phyloP scores from a whole-genome alignment of 2,888 invertebrate genomes.

The Drosophila rellima region DNA sequence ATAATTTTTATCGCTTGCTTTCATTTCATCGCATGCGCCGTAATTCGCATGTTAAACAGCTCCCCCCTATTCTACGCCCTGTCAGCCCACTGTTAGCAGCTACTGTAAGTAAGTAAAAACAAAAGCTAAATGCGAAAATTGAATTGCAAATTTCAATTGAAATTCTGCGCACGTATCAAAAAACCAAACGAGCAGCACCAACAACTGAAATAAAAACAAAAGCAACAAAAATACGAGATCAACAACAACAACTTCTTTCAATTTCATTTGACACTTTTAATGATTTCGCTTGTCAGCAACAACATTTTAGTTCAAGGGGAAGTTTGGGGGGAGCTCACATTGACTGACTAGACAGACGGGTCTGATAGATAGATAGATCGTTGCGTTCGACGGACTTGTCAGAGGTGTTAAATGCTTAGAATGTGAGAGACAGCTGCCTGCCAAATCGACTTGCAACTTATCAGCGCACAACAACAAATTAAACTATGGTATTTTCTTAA shows the following conservation, averaged over 20 bases:
- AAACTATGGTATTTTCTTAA: conserved; percentile 1
- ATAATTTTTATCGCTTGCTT: conserved; percentile 41
- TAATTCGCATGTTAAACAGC: conserved; percentile 61
- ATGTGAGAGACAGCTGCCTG: conserved; percentile 46
- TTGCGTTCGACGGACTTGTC: conserved; percentile 57
- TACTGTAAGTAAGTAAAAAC: conserved; percentile 25
- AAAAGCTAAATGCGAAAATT: conserved; percentile 59
- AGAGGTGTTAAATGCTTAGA: conserved; percentile 54
- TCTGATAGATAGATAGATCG: conserved; percentile 60
- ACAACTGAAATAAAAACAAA: conserved; percentile 12
- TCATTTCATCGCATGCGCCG: conserved; percentile 41
- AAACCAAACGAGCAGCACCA: conserved; percentile 17
- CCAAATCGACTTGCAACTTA: conserved; percentile 28
- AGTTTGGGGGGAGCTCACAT: neutral
- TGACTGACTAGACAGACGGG: conserved; percentile 40
- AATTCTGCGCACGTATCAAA: conserved; percentile 69
- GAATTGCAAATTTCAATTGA: conserved; percentile 79
- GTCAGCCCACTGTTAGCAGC: neutral
- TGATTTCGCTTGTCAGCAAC: conserved; percentile 78
- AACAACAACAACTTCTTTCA: conserved; percentile 57
- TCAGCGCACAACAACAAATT: conserved; percentile 12
- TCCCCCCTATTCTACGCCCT: neutral
- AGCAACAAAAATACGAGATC: conserved; percentile 31
- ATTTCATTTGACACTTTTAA: conserved; percentile 76
- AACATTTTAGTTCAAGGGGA: conserved; percentile 31